A percentile compares a stretch with the other conserved stretches of the same genome.
Conservation (phyloP, 2,888 invertebrate genomes). For the Eupithecia pulchellata region DNA sequence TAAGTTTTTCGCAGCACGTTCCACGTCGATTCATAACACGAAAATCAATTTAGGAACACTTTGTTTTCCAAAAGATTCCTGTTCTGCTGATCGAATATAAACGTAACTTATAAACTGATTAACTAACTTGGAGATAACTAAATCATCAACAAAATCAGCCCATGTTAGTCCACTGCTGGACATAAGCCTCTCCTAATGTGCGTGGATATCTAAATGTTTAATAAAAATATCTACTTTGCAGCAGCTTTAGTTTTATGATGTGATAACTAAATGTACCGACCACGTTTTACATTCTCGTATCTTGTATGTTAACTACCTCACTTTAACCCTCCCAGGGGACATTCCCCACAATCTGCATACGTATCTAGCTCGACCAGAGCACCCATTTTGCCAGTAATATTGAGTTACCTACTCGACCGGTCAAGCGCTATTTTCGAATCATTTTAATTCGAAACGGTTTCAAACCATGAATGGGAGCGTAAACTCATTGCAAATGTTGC, state of each 20-base stretch:
- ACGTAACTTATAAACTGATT: not conserved
- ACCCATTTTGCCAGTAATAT: slow-evolving; percentile 52
- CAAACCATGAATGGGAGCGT: slow-evolving; percentile 48
- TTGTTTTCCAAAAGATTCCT: slow-evolving; percentile 4
- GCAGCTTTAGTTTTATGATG: not conserved
- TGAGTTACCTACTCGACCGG: slow-evolving; percentile 53
- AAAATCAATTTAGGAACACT: slow-evolving; percentile 18
- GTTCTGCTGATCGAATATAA: not conserved
- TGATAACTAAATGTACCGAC: slow-evolving; percentile 13
- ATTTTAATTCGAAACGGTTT: slow-evolving; percentile 57
- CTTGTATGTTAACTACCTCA: slow-evolving; percentile 53
- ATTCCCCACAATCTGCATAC: slow-evolving; percentile 56
- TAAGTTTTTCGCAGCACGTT: slow-evolving; percentile 64
- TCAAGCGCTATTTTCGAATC: slow-evolving; percentile 50
- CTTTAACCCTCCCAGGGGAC: slow-evolving; percentile 45
- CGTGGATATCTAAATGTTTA: not conserved
- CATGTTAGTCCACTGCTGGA: too few species aligned
- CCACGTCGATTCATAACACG: slow-evolving; percentile 50
- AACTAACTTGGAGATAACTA: not conserved
- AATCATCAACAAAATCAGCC: too few species aligned
- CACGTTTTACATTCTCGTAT: slow-evolving; percentile 52
- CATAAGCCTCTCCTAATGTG: too few species aligned
- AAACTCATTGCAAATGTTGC: slow-evolving; percentile 49
- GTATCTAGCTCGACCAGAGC: slow-evolving; percentile 52
- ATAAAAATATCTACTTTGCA: slow-evolving; percentile 1